These are phyloP conservation scores for Danio kyathit DNA, from an alignment of 2,797 vertebrate genomes.

Conservation along the genomic window DNA sequence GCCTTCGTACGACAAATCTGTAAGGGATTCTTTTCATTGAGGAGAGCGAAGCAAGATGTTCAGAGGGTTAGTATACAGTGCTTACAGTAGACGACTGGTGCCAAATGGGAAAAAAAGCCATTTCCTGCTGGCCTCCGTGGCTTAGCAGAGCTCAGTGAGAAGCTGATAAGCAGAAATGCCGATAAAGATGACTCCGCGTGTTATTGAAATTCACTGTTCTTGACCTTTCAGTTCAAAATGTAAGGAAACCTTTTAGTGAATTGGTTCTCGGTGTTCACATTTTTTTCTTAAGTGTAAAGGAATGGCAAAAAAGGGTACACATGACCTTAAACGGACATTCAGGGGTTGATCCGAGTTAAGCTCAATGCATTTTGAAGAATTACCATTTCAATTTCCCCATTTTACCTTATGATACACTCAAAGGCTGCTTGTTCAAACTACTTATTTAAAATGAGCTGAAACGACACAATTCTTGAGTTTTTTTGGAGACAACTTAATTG, in stretches of 20 bases:
- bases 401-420: too few relatives aligned
- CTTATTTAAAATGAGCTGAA: too few relatives aligned
- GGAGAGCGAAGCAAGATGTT: slow-evolving; percentile 5
- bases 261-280: neutral
- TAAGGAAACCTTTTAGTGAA: neutral
- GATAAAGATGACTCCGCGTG: slow-evolving; percentile 42
- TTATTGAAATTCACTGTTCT: slow-evolving; percentile 20
- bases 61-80: slow-evolving; percentile 7
- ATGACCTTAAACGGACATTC: neutral
- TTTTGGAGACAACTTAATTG: too few relatives aligned
- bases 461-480: too few relatives aligned
- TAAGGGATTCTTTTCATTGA: slow-evolving; percentile 24
- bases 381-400: too few relatives aligned
- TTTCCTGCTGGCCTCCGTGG: slow-evolving; percentile 37
- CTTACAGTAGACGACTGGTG: slow-evolving; percentile 12
- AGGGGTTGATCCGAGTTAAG: neutral
- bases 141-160: slow-evolving; percentile 49
- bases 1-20: slow-evolving; percentile 27
- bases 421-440: too few relatives aligned
- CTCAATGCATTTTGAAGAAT: neutral
- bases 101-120: slow-evolving; percentile 31
- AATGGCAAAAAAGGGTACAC: neutral
- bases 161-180: slow-evolving; percentile 44
- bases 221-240: neutral
- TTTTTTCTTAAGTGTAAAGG: neutral